Percentiles rank a stretch among this genome's conserved stretches.
Conservation (phyloP, 2,888 invertebrate species). For the Cartodere bifasciata region DNA sequence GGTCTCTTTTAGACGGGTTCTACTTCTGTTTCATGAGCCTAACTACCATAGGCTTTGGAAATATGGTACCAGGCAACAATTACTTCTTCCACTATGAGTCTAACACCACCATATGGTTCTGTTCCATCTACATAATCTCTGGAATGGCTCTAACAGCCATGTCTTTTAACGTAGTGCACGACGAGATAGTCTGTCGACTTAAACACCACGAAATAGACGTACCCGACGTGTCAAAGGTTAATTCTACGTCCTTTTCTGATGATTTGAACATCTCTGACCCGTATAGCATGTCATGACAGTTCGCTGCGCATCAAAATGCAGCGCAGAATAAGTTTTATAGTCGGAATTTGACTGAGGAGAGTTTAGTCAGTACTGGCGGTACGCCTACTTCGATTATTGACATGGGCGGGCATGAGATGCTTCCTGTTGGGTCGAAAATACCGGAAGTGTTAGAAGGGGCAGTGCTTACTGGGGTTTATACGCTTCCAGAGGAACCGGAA, state of each 20-base stretch:
- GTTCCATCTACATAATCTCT: constrained; percentile 74
- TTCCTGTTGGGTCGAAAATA: constrained; percentile 24
- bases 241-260: constrained; percentile 44
- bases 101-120: constrained; percentile 73
- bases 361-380: constrained; percentile 39
- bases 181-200: constrained; percentile 69
- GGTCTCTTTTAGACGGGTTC: constrained; percentile 79
- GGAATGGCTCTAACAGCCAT: constrained; percentile 81
- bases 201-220: constrained; percentile 55
- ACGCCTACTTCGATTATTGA: constrained; percentile 39
- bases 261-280: constrained; percentile 51
- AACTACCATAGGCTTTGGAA: constrained; percentile 80
- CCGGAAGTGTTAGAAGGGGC: constrained; percentile 33
- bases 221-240: constrained; percentile 22
- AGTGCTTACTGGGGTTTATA: constrained; percentile 41
- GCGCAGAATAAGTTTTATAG: constrained; percentile 47
- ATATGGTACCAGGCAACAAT: constrained; percentile 63
- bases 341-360: constrained; percentile 46
- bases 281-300: constrained; percentile 64
- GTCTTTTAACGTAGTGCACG: constrained; percentile 83
- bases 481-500: constrained; percentile 43
- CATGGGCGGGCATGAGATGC: constrained; percentile 30
- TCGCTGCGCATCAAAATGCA: constrained; percentile 46
- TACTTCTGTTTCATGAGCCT: constrained; percentile 95
- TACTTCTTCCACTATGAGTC: constrained; percentile 43